phyloP scores from a whole-genome alignment of 2,797 vertebrate species.

The Tauraco hartlaubi region DNA sequence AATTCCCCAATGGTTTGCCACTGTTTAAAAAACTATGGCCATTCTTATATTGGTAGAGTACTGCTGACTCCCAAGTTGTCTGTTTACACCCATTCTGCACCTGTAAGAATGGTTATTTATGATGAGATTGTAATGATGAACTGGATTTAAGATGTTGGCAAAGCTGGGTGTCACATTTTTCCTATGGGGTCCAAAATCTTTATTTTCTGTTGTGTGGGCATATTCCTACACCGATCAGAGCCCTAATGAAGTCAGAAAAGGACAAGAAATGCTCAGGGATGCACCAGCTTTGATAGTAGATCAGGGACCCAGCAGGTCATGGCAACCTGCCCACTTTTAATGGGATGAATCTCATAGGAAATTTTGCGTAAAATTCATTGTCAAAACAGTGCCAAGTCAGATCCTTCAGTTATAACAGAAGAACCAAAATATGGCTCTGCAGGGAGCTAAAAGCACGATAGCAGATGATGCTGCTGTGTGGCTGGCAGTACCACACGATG shows the following conservation, averaged over 20 bases:
- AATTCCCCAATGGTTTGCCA: background rate
- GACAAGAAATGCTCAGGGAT: background rate
- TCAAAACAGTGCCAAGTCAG: conserved; percentile 45
- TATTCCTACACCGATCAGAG: background rate
- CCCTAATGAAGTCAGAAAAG: conserved; percentile 12
- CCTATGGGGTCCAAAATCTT: background rate
- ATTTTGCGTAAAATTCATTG: conserved; percentile 66
- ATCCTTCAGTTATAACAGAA: background rate
- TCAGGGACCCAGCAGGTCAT: conserved; percentile 45
- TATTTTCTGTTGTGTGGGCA: background rate
- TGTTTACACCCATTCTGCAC: background rate
- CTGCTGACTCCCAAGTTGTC: background rate
- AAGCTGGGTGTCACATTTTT: background rate
- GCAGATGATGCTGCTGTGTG: background rate
- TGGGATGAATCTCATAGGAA: conserved; percentile 61
- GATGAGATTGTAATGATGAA: background rate
- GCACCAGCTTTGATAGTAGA: background rate
- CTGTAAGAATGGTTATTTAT: background rate
- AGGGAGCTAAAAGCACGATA: background rate
- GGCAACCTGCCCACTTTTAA: conserved; percentile 64
- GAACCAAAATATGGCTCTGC: conserved; percentile 12
- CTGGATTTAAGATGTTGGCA: background rate
- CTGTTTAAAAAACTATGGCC: background rate
- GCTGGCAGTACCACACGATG: background rate
- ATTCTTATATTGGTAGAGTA: background rate